Conservation (phyloP, 2,797 vertebrate genomes). For the Pitangus sulphuratus region DNA sequence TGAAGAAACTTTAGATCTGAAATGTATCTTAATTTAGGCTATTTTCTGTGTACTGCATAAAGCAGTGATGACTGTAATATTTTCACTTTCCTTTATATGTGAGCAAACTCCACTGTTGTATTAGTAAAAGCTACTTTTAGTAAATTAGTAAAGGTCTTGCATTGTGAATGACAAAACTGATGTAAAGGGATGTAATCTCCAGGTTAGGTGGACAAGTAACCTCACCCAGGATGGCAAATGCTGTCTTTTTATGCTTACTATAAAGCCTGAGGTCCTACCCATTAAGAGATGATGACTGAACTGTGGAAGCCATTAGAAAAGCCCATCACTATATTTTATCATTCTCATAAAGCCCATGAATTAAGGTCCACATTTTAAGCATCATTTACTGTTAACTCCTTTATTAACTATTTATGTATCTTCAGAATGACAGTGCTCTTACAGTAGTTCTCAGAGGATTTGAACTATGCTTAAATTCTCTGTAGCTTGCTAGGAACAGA, state of each 20-base stretch:
- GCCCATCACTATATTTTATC: not conserved
- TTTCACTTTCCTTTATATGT: not conserved
- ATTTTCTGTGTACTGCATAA: not conserved
- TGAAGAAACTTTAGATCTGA: not conserved
- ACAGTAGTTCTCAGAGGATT: not conserved
- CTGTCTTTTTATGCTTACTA: not conserved
- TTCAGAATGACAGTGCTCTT: not conserved
- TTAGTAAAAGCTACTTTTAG: not conserved
- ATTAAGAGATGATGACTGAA: not conserved
- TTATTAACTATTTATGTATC: conserved; percentile 26
- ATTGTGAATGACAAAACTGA: not conserved
- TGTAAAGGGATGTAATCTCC: not conserved
- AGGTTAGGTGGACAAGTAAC: not conserved
- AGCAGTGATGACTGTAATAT: not conserved
- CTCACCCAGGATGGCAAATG: not conserved
- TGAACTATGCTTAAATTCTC: not conserved
- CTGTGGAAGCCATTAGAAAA: not conserved
- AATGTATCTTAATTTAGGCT: not conserved
- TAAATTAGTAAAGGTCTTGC: not conserved
- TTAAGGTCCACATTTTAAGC: conserved; percentile 16
- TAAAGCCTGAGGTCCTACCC: not conserved
- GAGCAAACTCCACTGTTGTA: not conserved
- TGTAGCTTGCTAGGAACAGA: not conserved
- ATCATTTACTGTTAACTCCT: conserved; percentile 2
- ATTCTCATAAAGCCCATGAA: conserved; percentile 25